phyloP scores from a whole-genome alignment of 1,140 invertebrate genomes.

The Monomorium pharaonis region DNA sequence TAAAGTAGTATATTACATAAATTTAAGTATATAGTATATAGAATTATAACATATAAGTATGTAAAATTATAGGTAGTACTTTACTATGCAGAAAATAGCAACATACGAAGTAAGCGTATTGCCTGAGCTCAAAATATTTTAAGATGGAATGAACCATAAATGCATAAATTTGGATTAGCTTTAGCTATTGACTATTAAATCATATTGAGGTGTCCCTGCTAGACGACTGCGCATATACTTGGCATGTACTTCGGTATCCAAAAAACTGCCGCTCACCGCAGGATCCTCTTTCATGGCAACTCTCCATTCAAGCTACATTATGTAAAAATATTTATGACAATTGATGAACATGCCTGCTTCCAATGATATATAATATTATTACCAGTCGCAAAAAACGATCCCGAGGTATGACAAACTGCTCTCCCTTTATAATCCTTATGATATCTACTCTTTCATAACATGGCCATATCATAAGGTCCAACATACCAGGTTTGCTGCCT shows the following conservation, averaged over 20 bases:
- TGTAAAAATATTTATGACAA: not conserved
- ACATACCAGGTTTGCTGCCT: conserved; percentile 90
- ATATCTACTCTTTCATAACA: conserved; percentile 91
- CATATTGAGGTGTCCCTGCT: conserved; percentile 89
- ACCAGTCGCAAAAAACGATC: conserved; percentile 84
- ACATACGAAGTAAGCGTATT: not conserved
- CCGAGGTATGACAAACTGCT: conserved; percentile 85
- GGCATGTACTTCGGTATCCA: conserved; percentile 89
- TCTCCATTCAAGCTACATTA: conserved; percentile 89
- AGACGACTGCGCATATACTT: conserved; percentile 89
- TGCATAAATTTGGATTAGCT: not conserved
- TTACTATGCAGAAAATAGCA: not conserved
- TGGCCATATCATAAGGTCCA: conserved; percentile 96
- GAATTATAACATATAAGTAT: no score
- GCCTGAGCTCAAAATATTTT: not conserved
- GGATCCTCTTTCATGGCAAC: conserved; percentile 89
- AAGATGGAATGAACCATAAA: not conserved
- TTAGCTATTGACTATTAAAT: conserved; percentile 84
- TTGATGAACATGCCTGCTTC: not conserved
- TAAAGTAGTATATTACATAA: not conserved
- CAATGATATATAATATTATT: conserved; percentile 56
- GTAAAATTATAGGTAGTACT: no score
- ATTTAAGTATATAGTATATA: not conserved
- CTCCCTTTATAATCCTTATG: conserved; percentile 86
- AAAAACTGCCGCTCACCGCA: conserved; percentile 88